phyloP scores from a whole-genome alignment of 2,113 vertebrate species.

The Osmerus mordax region DNA sequence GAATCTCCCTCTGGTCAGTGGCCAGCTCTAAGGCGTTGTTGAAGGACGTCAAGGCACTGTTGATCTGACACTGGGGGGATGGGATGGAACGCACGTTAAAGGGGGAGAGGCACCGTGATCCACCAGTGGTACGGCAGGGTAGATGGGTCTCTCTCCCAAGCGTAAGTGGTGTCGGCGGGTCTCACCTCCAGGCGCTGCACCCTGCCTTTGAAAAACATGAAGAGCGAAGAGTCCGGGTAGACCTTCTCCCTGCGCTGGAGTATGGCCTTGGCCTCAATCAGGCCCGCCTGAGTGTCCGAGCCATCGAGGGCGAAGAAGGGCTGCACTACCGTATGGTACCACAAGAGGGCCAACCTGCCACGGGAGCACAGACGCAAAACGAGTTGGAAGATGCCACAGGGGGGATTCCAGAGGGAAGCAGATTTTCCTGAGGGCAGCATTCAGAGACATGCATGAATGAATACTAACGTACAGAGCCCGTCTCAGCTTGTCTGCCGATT shows the following conservation, averaged over 20 bases:
- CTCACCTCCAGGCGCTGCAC: constrained; percentile 90
- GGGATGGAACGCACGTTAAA: not conserved
- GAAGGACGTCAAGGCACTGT: constrained; percentile 91
- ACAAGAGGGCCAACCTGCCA: constrained; percentile 84
- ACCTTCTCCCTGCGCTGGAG: constrained; percentile 84
- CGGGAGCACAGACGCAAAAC: not conserved
- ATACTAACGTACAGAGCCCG: not conserved
- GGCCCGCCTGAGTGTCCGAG: constrained; percentile 82
- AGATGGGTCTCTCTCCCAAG: not conserved
- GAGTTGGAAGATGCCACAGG: not conserved
- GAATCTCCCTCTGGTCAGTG: constrained; percentile 90
- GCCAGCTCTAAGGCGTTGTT: constrained; percentile 86
- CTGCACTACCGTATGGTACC: constrained; percentile 94
- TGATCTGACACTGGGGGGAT: constrained; percentile 84
- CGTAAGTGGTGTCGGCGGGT: not conserved
- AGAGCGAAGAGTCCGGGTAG: constrained; percentile 93
- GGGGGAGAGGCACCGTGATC: not conserved
- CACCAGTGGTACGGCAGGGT: not conserved
- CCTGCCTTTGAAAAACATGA: constrained; percentile 96
- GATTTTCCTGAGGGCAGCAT: not conserved
- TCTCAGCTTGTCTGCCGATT: too few relatives aligned
- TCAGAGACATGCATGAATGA: not conserved
- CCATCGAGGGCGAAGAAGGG: constrained; percentile 94
- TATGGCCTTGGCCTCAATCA: constrained; percentile 89
- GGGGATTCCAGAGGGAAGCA: not conserved